Evolutionary conservation across 2,888 invertebrate species (phyloP), one percentile per base, ranked within the genome.

Genomic region (Rotaria macrura): DNA sequence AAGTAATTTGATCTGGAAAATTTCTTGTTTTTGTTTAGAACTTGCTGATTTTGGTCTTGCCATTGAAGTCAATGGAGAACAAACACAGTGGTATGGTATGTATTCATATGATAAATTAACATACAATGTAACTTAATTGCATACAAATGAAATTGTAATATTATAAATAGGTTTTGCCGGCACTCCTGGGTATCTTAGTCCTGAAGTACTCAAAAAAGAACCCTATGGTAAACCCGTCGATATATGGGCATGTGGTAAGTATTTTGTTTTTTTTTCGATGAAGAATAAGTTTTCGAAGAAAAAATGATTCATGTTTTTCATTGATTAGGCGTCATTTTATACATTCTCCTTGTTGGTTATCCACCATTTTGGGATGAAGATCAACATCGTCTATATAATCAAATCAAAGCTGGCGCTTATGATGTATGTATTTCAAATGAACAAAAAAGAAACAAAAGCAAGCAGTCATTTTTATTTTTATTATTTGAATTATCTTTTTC

Each of bases 361-460:
- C 99, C 99, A 88, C 99, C 99, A 88, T 99, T 99, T 92, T 99
- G 99, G 99, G 99, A 99, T 93, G 99, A 99, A 93, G 99, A 99
- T 92, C 99, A 99, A 91, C 97, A 98, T 92, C 94, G 98, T 90
- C 93, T 99, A 89, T 99, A 99, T 92, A 96, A 97, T 90, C 99
- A 99, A 93, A 99, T 99, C 91, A 99, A 99, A 93, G 95, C 96
- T 87, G 99, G 99, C 89, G 97, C 98, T 89, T 99, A 98, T 92
- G 99, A 99, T 92, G 54, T 84, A 34, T 34, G 29, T 20, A 65
- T 14, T 65, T 29, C 9, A 34, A 52, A n/a, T n/a, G n/a, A n/a
- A n/a, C n/a, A n/a, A n/a, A n/a, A n/a, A n/a, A n/a, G 6, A 52
- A 52, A 3, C 20, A 52, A 23, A 23, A 52, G 7, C 1, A 52